phyloP scores from a whole-genome alignment of 2,113 vertebrate species.

The Phodopus roborovskii region DNA sequence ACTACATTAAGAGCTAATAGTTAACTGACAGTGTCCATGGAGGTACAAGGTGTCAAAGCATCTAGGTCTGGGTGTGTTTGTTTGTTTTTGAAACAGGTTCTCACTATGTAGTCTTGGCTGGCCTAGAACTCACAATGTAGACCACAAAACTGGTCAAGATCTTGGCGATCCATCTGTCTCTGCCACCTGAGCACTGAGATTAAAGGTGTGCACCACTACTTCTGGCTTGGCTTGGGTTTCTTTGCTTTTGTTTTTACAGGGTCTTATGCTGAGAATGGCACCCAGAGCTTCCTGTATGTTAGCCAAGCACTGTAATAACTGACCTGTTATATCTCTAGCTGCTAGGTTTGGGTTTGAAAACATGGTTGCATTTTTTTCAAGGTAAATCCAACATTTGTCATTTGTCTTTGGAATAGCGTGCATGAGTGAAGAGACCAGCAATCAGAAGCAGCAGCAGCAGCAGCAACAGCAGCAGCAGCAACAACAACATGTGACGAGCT shows the following conservation, averaged over 20 bases:
- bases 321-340: background rate
- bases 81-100: background rate
- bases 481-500: conserved; percentile 85
- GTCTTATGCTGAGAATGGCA: background rate
- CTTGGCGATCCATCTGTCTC: background rate
- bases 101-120: background rate
- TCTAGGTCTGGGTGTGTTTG: background rate
- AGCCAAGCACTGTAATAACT: background rate
- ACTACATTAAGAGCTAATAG: conserved; percentile 7
- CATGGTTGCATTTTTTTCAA: conserved; percentile 77
- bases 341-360: conserved; percentile 65
- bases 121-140: background rate
- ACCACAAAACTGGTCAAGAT: background rate
- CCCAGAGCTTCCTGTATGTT: background rate
- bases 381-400: conserved; percentile 76
- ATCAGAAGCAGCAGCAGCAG: conserved; percentile 88
- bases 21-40: conserved; percentile 29
- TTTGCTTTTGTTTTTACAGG: background rate
- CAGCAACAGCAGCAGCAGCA: conserved; percentile 76
- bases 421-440: conserved; percentile 91
- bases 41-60: background rate
- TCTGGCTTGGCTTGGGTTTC: background rate
- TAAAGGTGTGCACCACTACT: background rate
- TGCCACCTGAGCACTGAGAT: background rate
- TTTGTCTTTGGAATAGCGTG: conserved; percentile 88